Evolutionary conservation across 2,113 vertebrate species (phyloP).

Genomic region (Gymnorhina tibicen): DNA sequence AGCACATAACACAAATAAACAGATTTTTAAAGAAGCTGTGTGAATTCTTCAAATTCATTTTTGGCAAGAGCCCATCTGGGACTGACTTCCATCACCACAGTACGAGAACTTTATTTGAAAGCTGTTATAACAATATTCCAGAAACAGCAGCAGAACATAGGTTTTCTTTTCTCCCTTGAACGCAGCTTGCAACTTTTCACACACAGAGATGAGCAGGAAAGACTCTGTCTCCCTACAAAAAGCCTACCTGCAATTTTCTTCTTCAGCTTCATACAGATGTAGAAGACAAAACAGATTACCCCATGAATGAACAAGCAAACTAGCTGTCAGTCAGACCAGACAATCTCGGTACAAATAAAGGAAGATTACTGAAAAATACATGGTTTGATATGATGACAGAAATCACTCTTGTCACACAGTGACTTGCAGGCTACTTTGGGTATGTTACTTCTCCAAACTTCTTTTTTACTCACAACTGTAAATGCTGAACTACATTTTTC

Average conservation of each 20-base stretch:
- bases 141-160: not conserved
- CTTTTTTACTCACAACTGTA: not conserved
- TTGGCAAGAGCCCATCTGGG: not conserved
- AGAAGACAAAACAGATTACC: conserved; percentile 45
- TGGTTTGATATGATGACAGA: not conserved
- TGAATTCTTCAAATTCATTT: not conserved
- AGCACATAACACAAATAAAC: not conserved
- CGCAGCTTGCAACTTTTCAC: not conserved
- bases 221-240: not conserved
- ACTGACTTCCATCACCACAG: not conserved
- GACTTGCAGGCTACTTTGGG: not conserved
- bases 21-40: not conserved
- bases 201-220: not conserved
- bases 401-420: not conserved
- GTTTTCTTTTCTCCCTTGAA: not conserved
- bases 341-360: conserved; percentile 24
- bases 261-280: not conserved
- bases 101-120: not conserved
- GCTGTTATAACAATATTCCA: not conserved
- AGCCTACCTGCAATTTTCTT: conserved; percentile 14
- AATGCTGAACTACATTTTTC: not conserved
- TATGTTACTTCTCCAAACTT: not conserved
- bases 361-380: conserved; percentile 34
- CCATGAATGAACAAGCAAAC: conserved; percentile 29
- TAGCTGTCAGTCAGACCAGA: conserved; percentile 18